A percentile compares a stretch with the other conserved stretches of the same genome.
Conservation (phyloP, 2,113 vertebrate genomes). For the Istiophorus platypterus region DNA sequence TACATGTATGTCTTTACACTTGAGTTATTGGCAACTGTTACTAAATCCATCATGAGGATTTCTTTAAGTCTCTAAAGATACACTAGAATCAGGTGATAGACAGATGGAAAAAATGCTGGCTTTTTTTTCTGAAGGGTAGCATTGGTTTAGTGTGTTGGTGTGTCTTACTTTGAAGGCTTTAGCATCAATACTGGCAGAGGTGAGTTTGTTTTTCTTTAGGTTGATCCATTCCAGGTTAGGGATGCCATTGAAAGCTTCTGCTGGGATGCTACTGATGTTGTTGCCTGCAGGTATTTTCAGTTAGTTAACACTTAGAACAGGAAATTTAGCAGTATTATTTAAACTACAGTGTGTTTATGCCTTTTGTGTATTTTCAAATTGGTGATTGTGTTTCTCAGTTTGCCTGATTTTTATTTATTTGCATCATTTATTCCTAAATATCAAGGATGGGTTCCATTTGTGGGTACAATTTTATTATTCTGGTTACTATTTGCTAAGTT, state of each 20-base stretch:
- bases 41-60: not conserved
- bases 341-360: not conserved
- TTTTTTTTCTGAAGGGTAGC: slow-evolving; percentile 4
- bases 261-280: slow-evolving; percentile 89
- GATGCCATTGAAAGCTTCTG: slow-evolving; percentile 92
- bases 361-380: not conserved
- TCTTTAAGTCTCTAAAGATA: not conserved
- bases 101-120: not conserved
- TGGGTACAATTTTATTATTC: not conserved
- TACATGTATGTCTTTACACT: not conserved
- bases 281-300: slow-evolving; percentile 85
- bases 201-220: slow-evolving; percentile 93
- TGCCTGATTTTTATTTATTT: not conserved
- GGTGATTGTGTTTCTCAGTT: not conserved
- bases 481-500: not conserved
- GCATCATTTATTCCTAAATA: not conserved
- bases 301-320: not conserved
- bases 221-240: slow-evolving; percentile 96
- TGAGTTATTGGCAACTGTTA: not conserved
- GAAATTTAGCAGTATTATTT: not conserved
- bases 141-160: not conserved
- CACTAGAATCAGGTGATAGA: not conserved
- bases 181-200: slow-evolving; percentile 85
- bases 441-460: not conserved
- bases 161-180: slow-evolving; percentile 91